These are phyloP conservation scores for Agrochola litura DNA, from an alignment of 2,888 invertebrate species.

Conservation along the genomic window DNA sequence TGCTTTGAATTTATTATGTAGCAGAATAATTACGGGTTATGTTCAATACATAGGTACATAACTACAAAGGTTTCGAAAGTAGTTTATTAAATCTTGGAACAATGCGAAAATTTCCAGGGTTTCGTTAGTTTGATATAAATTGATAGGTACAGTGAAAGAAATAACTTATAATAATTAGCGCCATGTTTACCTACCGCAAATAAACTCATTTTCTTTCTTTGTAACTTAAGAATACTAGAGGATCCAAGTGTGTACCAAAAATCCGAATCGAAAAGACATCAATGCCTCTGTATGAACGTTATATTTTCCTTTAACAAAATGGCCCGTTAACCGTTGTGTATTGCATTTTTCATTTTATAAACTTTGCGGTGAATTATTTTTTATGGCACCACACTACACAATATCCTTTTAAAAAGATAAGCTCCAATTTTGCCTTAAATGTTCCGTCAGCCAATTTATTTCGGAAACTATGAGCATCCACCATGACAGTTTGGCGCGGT, in stretches of 20 bases:
- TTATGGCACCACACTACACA: neutral
- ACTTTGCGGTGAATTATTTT: neutral
- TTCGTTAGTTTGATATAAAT: neutral
- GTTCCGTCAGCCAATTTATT: slow-evolving; percentile 8
- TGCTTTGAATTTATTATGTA: neutral
- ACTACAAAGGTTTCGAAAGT: neutral
- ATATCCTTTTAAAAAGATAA: neutral
- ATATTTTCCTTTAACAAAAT: neutral
- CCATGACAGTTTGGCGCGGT: slow-evolving; percentile 78
- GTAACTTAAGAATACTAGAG: no score
- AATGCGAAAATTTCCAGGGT: neutral
- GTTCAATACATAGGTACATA: no score
- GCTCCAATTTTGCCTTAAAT: slow-evolving; percentile 14
- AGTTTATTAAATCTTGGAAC: neutral
- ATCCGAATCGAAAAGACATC: neutral
- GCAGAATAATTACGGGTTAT: neutral
- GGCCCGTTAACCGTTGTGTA: neutral
- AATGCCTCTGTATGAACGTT: neutral
- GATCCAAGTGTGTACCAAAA: neutral
- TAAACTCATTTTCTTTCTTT: no score
- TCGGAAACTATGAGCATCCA: slow-evolving; percentile 58
- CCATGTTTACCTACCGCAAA: no score
- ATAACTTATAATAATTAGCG: no score
- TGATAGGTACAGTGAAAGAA: no score
- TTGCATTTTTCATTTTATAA: neutral